Conservation (phyloP, 2,113 vertebrate species). For the Lophius piscatorius region DNA sequence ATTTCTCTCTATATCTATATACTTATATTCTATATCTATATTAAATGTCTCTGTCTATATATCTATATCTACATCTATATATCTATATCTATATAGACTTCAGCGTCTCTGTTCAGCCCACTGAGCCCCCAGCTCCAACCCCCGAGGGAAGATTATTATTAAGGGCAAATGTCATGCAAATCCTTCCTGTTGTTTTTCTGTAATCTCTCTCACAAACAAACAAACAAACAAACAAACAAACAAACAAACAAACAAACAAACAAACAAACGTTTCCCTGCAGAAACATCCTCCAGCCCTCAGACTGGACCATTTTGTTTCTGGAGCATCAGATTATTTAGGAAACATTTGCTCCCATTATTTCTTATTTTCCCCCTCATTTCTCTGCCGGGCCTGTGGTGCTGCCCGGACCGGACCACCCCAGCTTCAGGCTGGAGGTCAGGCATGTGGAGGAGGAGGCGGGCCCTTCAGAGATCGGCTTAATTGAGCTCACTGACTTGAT, state of each 20-base stretch:
- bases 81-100: no score
- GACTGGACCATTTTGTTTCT: constrained; percentile 69
- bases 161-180: no score
- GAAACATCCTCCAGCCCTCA: constrained; percentile 59
- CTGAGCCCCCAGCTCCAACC: no score
- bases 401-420: constrained; percentile 7
- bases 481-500: constrained; percentile 68
- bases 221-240: no score
- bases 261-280: constrained; percentile 76
- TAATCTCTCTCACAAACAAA: no score
- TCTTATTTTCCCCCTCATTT: constrained; percentile 3
- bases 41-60: no score
- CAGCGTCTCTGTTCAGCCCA: no score
- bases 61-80: no score
- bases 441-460: constrained; percentile 25
- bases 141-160: no score
- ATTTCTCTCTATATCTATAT: no score
- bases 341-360: constrained; percentile 16
- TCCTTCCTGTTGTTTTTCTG: no score
- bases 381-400: constrained; percentile 19
- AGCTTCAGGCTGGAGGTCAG: constrained; percentile 39
- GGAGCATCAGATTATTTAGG: constrained; percentile 60
- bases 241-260: constrained; percentile 55
- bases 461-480: constrained; percentile 48
- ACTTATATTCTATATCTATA: no score